phyloP scores from a whole-genome alignment of 2,113 vertebrate species.

The Brachirus orientalis region DNA sequence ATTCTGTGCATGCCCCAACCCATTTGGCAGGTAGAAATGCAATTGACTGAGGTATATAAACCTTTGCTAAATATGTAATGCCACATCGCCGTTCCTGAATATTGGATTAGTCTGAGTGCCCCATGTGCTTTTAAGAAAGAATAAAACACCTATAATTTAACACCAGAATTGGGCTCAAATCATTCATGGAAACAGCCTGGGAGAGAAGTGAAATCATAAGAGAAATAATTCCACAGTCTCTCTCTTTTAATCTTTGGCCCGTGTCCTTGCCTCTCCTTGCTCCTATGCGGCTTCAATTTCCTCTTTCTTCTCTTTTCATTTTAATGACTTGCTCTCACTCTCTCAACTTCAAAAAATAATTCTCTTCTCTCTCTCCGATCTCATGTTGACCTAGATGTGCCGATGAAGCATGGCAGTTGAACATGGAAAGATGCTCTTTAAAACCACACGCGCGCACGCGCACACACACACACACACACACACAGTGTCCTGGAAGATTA shows the following conservation, averaged over 20 bases:
- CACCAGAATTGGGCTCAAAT: conserved; percentile 52
- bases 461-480: conserved; percentile 14
- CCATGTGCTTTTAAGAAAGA: conserved; percentile 60
- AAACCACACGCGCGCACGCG: conserved; percentile 36
- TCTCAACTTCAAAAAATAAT: conserved; percentile 43
- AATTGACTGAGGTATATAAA: conserved; percentile 62
- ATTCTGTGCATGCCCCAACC: conserved; percentile 31
- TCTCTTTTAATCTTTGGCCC: conserved; percentile 53
- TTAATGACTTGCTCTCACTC: conserved; percentile 44
- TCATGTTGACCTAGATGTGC: conserved; percentile 74
- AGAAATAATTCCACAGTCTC: conserved; percentile 35
- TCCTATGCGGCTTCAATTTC: conserved; percentile 32
- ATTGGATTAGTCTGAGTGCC: conserved; percentile 52
- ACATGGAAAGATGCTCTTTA: conserved; percentile 62
- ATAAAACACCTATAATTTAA: conserved; percentile 61
- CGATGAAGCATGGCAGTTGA: conserved; percentile 71
- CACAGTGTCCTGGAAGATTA: conserved; percentile 62
- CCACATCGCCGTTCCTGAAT: conserved; percentile 52
- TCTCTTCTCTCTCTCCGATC: conserved; percentile 27
- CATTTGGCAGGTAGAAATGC: conserved; percentile 48
- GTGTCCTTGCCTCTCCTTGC: conserved; percentile 48
- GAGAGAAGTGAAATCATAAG: conserved; percentile 33
- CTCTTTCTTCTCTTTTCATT: conserved; percentile 33
- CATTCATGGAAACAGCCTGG: conserved; percentile 22
- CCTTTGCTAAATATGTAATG: conserved; percentile 47